These are phyloP conservation scores for Nomada fucata DNA, from an alignment of 2,888 invertebrate species.

Conservation along the genomic window DNA sequence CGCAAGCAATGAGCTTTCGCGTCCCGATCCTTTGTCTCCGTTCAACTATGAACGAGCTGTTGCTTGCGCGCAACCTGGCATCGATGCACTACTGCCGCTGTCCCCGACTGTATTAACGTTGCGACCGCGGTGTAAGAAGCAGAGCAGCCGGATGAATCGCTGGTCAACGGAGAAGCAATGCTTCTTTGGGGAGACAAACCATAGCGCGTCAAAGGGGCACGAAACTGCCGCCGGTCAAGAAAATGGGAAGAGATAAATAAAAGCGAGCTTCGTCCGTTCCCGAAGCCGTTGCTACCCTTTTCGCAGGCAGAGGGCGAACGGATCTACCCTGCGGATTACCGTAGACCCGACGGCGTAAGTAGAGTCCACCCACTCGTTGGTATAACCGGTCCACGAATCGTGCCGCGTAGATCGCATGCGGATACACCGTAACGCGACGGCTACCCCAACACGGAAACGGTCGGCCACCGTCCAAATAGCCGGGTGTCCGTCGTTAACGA, in stretches of 20 bases:
- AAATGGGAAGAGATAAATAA: neutral
- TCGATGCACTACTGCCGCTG: too few relatives aligned
- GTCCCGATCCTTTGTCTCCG: too few relatives aligned
- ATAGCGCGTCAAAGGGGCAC: too few relatives aligned
- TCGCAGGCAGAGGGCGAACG: neutral
- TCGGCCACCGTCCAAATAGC: slow-evolving; percentile 7
- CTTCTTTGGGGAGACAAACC: too few relatives aligned
- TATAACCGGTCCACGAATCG: neutral
- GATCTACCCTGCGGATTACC: neutral
- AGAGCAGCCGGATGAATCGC: too few relatives aligned
- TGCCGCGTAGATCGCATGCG: slow-evolving; percentile 2
- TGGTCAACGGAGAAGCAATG: too few relatives aligned
- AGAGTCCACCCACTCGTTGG: neutral
- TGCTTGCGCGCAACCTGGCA: too few relatives aligned
- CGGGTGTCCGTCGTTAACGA: slow-evolving; percentile 9
- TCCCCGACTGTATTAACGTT: too few relatives aligned
- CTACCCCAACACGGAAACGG: neutral
- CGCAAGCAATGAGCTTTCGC: neutral
- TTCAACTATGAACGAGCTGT: neutral
- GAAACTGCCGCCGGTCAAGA: too few relatives aligned
- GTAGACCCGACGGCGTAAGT: neutral
- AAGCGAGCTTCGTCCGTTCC: neutral
- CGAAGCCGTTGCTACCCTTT: neutral
- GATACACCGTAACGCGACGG: neutral
- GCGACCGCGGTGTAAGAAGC: too few relatives aligned